Evolutionary conservation across 2,113 vertebrate species (phyloP).

Genomic region (Corythaixoides concolor): DNA sequence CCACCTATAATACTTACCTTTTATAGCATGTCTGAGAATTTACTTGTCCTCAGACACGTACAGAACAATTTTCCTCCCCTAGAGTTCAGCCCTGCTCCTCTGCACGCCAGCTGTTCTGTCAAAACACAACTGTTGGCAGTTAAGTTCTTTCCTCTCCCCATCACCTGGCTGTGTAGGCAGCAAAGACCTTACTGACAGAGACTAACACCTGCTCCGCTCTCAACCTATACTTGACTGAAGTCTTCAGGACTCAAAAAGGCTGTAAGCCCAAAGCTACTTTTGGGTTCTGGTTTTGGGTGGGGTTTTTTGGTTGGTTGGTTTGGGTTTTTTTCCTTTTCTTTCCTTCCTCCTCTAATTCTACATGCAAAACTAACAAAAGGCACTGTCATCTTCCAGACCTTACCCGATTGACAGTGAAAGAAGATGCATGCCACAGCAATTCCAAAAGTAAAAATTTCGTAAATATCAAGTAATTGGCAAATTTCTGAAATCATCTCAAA

Average conservation of each 20-base stretch:
- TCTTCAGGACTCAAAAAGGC: neutral
- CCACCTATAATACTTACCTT: neutral
- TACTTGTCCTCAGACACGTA: neutral
- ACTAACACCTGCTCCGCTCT: neutral
- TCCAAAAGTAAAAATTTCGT: neutral
- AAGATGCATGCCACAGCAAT: neutral
- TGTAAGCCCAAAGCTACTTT: neutral
- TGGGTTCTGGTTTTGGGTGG: accelerated
- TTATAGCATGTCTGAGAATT: neutral
- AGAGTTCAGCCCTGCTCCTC: neutral
- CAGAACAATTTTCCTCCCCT: neutral
- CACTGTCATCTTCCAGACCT: neutral
- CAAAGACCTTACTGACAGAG: neutral
- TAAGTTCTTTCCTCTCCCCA: neutral
- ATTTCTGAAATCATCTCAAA: neutral
- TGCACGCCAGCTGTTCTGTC: neutral
- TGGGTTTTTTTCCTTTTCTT: too few species aligned
- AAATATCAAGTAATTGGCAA: neutral
- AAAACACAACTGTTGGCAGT: neutral
- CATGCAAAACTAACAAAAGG: neutral
- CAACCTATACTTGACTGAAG: neutral
- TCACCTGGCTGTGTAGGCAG: neutral
- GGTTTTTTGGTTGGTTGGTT: too few species aligned
- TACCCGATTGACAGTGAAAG: neutral
- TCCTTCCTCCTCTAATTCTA: neutral